Evolutionary conservation across 2,888 invertebrate species (phyloP).

Genomic region (Lycia hirtaria): DNA sequence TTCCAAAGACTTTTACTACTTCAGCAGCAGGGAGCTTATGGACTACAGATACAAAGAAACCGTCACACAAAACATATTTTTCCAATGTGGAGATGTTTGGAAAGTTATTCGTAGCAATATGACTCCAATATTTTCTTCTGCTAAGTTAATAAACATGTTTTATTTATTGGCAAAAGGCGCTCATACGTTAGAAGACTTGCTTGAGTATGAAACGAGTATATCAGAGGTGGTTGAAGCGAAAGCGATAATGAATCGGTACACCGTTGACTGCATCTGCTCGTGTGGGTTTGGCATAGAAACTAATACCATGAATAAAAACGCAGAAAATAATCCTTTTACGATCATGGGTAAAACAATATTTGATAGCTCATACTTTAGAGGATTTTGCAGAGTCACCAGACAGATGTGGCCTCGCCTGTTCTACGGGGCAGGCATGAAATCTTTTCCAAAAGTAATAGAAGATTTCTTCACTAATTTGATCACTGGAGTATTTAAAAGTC

Average conservation of each 20-base stretch:
- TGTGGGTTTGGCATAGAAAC: slow-evolving; percentile 52
- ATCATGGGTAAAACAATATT: slow-evolving; percentile 45
- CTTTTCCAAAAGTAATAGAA: slow-evolving; percentile 7
- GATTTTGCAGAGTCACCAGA: background rate
- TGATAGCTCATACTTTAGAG: slow-evolving; percentile 24
- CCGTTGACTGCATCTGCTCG: slow-evolving; percentile 48
- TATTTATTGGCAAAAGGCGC: slow-evolving; percentile 44
- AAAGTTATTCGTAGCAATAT: slow-evolving; percentile 45
- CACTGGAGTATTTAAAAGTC: slow-evolving; percentile 4
- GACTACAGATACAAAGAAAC: slow-evolving; percentile 40
- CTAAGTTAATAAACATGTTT: slow-evolving; percentile 49
- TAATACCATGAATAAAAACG: slow-evolving; percentile 41
- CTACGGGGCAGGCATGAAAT: slow-evolving; percentile 2
- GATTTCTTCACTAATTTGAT: slow-evolving; percentile 1
- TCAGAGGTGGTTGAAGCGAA: slow-evolving; percentile 34
- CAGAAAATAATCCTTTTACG: slow-evolving; percentile 45
- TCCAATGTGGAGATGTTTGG: slow-evolving; percentile 44
- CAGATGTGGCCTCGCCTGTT: slow-evolving; percentile 12
- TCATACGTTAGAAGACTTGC: slow-evolving; percentile 30
- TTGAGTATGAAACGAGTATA: slow-evolving; percentile 30
- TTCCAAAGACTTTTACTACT: slow-evolving; percentile 47
- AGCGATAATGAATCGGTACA: slow-evolving; percentile 40
- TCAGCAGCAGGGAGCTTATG: slow-evolving; percentile 41
- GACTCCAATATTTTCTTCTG: slow-evolving; percentile 44
- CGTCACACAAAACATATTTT: slow-evolving; percentile 42